These are phyloP conservation scores for Acleris cristana DNA, from an alignment of 2,888 invertebrate genomes.

Conservation along the genomic window DNA sequence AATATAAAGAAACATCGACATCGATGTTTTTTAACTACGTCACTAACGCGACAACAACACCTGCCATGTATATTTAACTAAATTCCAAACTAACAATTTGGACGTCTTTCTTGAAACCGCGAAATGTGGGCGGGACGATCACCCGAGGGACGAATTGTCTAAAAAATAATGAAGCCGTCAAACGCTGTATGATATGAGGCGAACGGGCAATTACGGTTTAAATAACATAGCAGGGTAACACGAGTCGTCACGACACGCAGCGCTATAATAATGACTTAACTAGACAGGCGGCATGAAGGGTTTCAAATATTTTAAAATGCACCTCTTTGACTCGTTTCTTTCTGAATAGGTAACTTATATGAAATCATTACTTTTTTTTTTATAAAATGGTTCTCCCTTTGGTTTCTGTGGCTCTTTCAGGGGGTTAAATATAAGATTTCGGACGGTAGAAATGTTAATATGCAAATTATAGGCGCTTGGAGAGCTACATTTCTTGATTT, in stretches of 20 bases:
- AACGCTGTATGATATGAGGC: conserved; percentile 38
- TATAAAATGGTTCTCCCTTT: too few species aligned
- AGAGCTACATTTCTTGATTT: too few species aligned
- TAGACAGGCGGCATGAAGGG: neutral
- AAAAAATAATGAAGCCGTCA: conserved; percentile 70
- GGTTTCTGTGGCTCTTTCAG: too few species aligned
- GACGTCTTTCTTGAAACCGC: conserved; percentile 67
- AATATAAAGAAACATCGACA: conserved; percentile 12
- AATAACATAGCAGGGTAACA: conserved; percentile 46
- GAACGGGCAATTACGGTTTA: conserved; percentile 53
- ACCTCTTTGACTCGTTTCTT: neutral
- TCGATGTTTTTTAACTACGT: conserved; percentile 33
- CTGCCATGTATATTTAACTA: conserved; percentile 46
- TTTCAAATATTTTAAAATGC: conserved; percentile 1
- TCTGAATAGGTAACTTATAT: neutral
- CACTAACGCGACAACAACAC: conserved; percentile 46
- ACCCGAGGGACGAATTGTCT: conserved; percentile 48
- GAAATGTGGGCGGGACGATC: conserved; percentile 63
- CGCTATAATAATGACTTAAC: conserved; percentile 23
- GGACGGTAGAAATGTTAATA: too few species aligned
- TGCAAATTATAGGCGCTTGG: too few species aligned
- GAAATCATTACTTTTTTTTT: too few species aligned
- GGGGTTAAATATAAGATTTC: too few species aligned
- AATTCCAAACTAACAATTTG: conserved; percentile 62
- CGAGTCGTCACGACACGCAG: conserved; percentile 7